Conservation (phyloP, 2,113 vertebrate species). For the Phaethornis superciliosus region DNA sequence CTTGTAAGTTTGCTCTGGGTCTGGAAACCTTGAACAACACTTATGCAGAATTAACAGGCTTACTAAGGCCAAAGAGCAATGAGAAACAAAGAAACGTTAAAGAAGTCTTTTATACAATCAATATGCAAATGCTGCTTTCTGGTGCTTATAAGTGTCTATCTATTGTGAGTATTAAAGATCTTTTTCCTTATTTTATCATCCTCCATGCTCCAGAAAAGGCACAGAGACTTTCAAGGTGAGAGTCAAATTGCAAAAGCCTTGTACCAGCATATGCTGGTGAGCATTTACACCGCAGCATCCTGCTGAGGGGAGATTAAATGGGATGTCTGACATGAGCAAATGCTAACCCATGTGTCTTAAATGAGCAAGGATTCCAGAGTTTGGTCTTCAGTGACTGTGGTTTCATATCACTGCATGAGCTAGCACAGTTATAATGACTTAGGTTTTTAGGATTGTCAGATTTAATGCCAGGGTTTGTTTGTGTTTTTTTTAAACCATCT, state of each 20-base stretch:
- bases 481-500: slow-evolving; percentile 29
- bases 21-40: neutral
- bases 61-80: neutral
- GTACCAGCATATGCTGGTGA: neutral
- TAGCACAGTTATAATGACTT: slow-evolving; percentile 31
- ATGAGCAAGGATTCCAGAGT: neutral
- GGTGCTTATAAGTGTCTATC: neutral
- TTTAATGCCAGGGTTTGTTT: slow-evolving; percentile 52
- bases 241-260: neutral
- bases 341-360: neutral
- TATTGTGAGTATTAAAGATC: neutral
- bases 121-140: neutral
- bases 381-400: neutral
- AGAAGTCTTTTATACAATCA: neutral
- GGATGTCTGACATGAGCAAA: neutral
- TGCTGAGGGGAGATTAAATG: neutral
- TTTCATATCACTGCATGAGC: neutral
- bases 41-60: neutral
- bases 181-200: neutral
- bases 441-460: slow-evolving; percentile 59
- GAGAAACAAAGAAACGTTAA: neutral
- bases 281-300: neutral
- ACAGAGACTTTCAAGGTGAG: neutral
- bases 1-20: neutral
- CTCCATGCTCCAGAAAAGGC: neutral